Evolutionary conservation across 2,113 vertebrate species (phyloP), one percentile per base, ranked within the genome.

Genomic region (Pseudolaguvia tuberculata): DNA sequence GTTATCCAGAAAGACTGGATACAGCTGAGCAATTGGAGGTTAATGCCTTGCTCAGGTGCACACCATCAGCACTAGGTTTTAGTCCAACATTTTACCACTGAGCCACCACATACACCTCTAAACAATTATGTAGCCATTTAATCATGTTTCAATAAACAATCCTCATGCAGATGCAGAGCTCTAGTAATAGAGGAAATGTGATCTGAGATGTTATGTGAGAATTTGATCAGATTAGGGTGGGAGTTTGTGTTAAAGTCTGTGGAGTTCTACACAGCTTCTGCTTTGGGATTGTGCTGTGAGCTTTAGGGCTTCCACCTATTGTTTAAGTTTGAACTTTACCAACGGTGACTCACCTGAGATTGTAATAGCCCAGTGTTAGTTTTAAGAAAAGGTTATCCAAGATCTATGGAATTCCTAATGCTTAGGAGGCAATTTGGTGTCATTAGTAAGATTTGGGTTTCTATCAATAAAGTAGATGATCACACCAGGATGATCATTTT

Each of bases 341-440:
- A 1, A 35, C 47, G n/a, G 23, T 79, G 78, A 76, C 65, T 79
- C 78, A 76, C 47, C 1, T 20, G 20, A 21, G 47, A 25, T 42
- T 42, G 10, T 72, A 52, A 52, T 17, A 67, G 4, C 42, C 13
- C 27, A 20, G 15, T 66, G 48, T n/a, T n/a, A n/a, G n/a, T 3
- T 35, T 51, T 21, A 47, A 50, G 4, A 20, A 73, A 27, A 45
- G 56, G 13, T 20, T 31, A 59, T 72, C 56, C 29, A 39, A 5
- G 2, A 52, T n/a, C 47, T n/a, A n/a, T n/a, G n/a, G n/a, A n/a
- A n/a, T n/a, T 25, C 12, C 8, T 63, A 20, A 13, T 12, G n/a
- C 55, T 51, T 1, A 58, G 50, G 39, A 63, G 27, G 50, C 58
- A 75, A 58, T 66, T 14, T 53, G 73, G 39, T 5, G 21, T 35